Conservation (phyloP, 2,888 invertebrate species). For the Phaedon cochleariae region DNA sequence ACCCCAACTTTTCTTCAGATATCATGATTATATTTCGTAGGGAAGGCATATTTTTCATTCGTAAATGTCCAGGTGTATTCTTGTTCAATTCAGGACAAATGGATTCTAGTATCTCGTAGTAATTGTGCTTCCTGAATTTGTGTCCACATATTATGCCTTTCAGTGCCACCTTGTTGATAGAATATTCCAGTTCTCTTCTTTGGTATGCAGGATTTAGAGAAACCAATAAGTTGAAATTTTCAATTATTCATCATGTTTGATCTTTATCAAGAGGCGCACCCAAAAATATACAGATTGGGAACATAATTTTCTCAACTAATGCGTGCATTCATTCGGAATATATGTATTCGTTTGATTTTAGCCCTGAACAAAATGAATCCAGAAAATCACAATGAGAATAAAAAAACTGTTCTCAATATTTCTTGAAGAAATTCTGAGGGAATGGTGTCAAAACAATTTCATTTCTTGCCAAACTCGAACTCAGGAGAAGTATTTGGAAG, state of each 20-base stretch:
- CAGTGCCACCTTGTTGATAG: slow-evolving; percentile 74
- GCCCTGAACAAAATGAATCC: too few relatives aligned
- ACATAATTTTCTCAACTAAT: too few relatives aligned
- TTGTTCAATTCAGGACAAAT: slow-evolving; percentile 68
- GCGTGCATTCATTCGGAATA: too few relatives aligned
- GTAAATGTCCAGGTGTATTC: slow-evolving; percentile 63
- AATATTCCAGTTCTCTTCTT: slow-evolving; percentile 74
- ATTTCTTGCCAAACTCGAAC: too few relatives aligned
- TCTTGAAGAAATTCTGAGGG: too few relatives aligned
- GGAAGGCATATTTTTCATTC: slow-evolving; percentile 63
- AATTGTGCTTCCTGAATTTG: slow-evolving; percentile 71
- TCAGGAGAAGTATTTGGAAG: too few relatives aligned
- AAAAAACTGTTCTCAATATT: too few relatives aligned
- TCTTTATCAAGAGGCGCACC: too few relatives aligned
- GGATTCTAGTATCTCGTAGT: slow-evolving; percentile 69
- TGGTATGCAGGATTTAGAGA: slow-evolving; percentile 82
- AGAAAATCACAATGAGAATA: too few relatives aligned
- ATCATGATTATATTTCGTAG: slow-evolving; percentile 68
- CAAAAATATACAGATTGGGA: too few relatives aligned
- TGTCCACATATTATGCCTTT: slow-evolving; percentile 74
- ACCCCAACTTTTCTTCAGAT: slow-evolving; percentile 66
- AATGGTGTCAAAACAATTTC: too few relatives aligned
- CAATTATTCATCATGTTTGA: background rate
- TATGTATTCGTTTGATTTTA: too few relatives aligned
- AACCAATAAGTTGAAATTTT: slow-evolving; percentile 64